phyloP scores from a whole-genome alignment of 2,113 vertebrate species.

The Bos indicus region DNA sequence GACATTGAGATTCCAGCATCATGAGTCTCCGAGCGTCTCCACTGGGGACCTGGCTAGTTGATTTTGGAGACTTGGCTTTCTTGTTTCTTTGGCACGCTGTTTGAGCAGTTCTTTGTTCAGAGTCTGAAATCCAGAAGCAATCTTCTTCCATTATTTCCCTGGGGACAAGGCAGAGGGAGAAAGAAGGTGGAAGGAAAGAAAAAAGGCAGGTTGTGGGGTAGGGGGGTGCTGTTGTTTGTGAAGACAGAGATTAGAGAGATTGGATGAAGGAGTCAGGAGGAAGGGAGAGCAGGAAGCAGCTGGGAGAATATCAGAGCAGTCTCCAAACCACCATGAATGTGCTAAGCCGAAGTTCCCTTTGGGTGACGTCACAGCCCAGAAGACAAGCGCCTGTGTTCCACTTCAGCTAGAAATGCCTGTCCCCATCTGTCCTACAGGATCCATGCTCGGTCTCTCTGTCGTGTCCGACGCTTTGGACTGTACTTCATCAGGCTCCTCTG shows the following conservation, averaged over 20 bases:
- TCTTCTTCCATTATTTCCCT: constrained; percentile 34
- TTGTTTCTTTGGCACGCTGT: not conserved
- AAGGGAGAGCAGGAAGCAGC: not conserved
- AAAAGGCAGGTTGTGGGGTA: not conserved
- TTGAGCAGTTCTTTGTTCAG: constrained; percentile 37
- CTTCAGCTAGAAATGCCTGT: not conserved
- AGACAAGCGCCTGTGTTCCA: not conserved
- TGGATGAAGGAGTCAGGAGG: accelerated
- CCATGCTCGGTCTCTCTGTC: not conserved
- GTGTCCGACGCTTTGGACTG: accelerated
- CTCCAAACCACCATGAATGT: not conserved
- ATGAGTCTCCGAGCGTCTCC: not conserved
- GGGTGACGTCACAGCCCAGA: not conserved
- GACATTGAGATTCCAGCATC: not conserved
- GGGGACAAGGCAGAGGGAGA: not conserved
- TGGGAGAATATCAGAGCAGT: not conserved
- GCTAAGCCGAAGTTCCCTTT: not conserved
- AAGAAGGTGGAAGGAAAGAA: not conserved
- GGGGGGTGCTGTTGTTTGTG: not conserved
- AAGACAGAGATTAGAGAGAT: not conserved
- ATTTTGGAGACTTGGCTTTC: not conserved
- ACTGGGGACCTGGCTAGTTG: not conserved
- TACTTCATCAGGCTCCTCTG: not conserved
- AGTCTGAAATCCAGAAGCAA: not conserved
- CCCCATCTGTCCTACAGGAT: not conserved